A percentile compares a stretch with the other conserved stretches of the same genome.
Evolutionary conservation across 2,113 vertebrate genomes (phyloP).

Genomic region (Microcebus lehilahytsara): DNA sequence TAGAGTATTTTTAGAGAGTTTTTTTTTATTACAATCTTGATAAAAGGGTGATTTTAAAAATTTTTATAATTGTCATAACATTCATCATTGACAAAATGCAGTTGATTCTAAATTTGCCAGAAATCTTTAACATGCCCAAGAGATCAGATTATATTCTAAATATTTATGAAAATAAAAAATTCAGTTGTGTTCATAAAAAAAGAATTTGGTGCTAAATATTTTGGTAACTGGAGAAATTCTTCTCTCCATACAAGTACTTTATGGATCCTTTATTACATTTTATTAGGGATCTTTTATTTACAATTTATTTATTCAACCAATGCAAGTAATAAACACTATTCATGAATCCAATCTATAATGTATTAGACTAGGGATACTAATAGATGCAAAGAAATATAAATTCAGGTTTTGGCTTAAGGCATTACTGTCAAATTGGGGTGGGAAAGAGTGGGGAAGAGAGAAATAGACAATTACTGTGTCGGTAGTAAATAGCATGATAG

Average conservation of each 20-base stretch:
- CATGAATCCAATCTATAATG: not conserved
- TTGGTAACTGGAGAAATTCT: conserved; percentile 16
- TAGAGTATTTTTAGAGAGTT: not conserved
- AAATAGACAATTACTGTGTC: not conserved
- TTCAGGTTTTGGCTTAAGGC: not conserved
- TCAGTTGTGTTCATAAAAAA: not conserved
- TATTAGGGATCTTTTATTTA: not conserved
- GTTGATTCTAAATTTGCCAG: conserved; percentile 44
- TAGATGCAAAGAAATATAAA: not conserved
- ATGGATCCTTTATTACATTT: conserved; percentile 8
- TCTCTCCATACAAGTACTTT: not conserved
- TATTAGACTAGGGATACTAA: not conserved
- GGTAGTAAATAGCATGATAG: not conserved
- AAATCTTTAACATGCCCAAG: conserved; percentile 36
- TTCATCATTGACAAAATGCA: conserved; percentile 42
- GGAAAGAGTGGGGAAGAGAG: not conserved
- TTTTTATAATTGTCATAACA: conserved; percentile 12
- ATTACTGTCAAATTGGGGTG: not conserved
- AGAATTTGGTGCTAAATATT: conserved; percentile 28
- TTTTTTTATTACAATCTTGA: not conserved
- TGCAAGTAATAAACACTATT: not conserved
- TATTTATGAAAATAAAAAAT: conserved; percentile 41
- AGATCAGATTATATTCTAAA: conserved; percentile 41
- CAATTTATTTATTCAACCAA: not conserved
- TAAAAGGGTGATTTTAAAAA: not conserved